phyloP scores from a whole-genome alignment of 2,113 vertebrate species.

The Orthonyx spaldingii region DNA sequence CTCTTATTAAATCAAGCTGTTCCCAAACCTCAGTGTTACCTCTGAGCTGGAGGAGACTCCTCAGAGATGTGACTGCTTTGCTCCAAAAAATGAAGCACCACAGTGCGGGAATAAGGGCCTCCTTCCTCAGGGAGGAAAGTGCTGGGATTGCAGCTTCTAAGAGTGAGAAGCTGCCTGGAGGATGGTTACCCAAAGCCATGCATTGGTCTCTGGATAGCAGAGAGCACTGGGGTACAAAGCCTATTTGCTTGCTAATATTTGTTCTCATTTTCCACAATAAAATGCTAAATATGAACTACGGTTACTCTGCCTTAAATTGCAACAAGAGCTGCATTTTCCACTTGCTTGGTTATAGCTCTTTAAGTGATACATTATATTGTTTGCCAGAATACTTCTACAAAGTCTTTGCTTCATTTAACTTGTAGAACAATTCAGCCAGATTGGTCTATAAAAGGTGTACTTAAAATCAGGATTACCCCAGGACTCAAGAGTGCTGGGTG shows the following conservation, averaged over 20 bases:
- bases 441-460: constrained; percentile 71
- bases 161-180: not conserved
- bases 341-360: constrained; percentile 65
- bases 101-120: not conserved
- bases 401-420: constrained; percentile 53
- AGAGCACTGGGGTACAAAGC: not conserved
- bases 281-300: not conserved
- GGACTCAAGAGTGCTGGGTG: constrained; percentile 39
- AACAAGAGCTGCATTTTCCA: constrained; percentile 61
- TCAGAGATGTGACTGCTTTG: not conserved
- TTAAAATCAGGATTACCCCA: constrained; percentile 67
- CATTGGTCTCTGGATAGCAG: not conserved
- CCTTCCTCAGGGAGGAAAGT: not conserved
- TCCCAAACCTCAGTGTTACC: not conserved
- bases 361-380: constrained; percentile 67
- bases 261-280: constrained; percentile 24
- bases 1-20: not conserved
- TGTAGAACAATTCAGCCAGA: constrained; percentile 45
- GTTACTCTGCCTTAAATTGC: not conserved
- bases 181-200: not conserved
- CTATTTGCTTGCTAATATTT: constrained; percentile 3
- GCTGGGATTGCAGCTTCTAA: not conserved
- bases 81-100: not conserved
- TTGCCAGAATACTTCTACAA: constrained; percentile 58
- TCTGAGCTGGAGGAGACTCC: not conserved